Percentiles rank a stretch among this genome's conserved stretches.
Conservation (phyloP, 2,888 invertebrate species). For the Amphipoea oculea region DNA sequence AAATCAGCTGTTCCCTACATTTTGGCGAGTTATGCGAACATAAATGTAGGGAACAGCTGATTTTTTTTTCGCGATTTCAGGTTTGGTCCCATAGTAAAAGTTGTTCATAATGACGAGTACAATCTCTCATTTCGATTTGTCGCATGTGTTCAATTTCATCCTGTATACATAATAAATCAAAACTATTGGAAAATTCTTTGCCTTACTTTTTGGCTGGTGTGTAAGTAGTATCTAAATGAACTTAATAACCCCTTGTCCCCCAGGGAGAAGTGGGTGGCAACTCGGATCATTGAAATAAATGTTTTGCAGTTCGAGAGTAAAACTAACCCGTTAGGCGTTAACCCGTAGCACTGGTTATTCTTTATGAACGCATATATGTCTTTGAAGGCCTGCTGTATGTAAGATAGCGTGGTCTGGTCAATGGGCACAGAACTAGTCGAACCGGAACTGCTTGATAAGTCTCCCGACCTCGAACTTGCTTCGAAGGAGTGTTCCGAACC, state of each 20-base stretch:
- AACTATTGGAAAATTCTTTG: neutral
- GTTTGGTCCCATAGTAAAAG: too few species aligned
- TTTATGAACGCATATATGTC: slow-evolving; percentile 88
- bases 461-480: slow-evolving; percentile 81
- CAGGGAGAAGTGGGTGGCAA: neutral
- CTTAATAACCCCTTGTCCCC: neutral
- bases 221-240: neutral
- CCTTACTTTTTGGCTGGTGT: neutral
- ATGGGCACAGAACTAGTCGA: slow-evolving; percentile 85
- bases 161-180: neutral
- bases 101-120: too few species aligned
- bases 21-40: too few species aligned
- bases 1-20: too few species aligned
- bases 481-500: slow-evolving; percentile 86
- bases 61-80: too few species aligned
- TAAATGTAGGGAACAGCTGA: too few species aligned
- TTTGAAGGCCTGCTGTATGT: slow-evolving; percentile 87
- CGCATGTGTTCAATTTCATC: too few species aligned
- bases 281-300: neutral
- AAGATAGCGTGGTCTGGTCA: slow-evolving; percentile 86
- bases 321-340: slow-evolving; percentile 56
- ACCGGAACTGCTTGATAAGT: slow-evolving; percentile 81
- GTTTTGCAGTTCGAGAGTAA: neutral
- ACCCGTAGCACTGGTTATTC: slow-evolving; percentile 87
- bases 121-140: too few species aligned